Conservation (phyloP, 2,113 vertebrate species). For the Malurus cyaneus region DNA sequence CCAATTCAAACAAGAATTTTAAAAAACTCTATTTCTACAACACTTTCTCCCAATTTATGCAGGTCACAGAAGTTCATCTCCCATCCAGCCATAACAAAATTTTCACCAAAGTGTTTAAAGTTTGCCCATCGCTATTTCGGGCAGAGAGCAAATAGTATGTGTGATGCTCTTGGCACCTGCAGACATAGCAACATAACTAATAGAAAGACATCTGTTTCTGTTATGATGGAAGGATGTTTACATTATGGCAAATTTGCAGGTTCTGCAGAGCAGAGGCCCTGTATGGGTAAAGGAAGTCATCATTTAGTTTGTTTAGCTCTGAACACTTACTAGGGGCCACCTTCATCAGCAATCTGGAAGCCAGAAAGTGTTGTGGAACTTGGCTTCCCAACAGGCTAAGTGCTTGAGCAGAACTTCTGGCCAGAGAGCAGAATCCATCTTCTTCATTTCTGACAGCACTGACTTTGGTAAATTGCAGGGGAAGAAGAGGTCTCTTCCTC, state of each 20-base stretch:
- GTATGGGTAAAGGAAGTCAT: slow-evolving; percentile 23
- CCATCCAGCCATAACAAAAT: slow-evolving; percentile 9
- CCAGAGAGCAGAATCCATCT: slow-evolving; percentile 27
- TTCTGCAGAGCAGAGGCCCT: slow-evolving; percentile 12
- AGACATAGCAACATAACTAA: slow-evolving; percentile 18
- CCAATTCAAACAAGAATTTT: neutral
- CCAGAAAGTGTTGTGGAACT: slow-evolving; percentile 47
- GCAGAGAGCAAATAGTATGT: slow-evolving; percentile 15
- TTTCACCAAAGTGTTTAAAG: slow-evolving; percentile 15
- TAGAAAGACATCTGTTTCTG: slow-evolving; percentile 57
- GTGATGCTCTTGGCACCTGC: slow-evolving; percentile 55
- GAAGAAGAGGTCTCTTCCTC: slow-evolving; percentile 42
- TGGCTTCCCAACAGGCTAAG: slow-evolving; percentile 42
- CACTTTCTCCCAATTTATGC: neutral
- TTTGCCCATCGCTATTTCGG: neutral
- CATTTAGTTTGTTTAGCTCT: slow-evolving; percentile 35
- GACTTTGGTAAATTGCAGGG: slow-evolving; percentile 42
- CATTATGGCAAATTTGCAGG: slow-evolving; percentile 38
- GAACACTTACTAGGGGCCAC: slow-evolving; percentile 35
- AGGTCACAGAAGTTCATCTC: neutral
- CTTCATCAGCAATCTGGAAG: slow-evolving; percentile 30
- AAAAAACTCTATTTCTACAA: neutral
- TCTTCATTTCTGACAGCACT: slow-evolving; percentile 38
- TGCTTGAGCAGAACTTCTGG: slow-evolving; percentile 40
- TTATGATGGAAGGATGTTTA: slow-evolving; percentile 60